phyloP scores from a whole-genome alignment of 2,113 vertebrate species.

The Channa argus region DNA sequence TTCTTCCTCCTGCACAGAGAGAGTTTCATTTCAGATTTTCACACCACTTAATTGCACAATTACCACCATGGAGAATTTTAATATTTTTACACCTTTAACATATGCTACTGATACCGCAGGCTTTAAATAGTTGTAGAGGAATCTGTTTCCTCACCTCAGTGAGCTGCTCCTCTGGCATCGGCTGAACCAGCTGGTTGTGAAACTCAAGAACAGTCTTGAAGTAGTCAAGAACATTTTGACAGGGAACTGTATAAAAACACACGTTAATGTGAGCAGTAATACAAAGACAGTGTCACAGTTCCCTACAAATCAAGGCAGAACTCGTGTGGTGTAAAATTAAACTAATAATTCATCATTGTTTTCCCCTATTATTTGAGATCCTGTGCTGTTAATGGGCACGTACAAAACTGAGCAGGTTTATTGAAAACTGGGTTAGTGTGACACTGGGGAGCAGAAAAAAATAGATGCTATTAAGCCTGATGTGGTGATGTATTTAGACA shows the following conservation, averaged over 20 bases:
- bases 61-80: neutral
- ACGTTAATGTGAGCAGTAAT: neutral
- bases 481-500: conserved; percentile 11
- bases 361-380: neutral
- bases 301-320: no score
- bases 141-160: conserved; percentile 86
- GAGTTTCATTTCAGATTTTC: conserved; percentile 18
- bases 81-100: conserved; percentile 5
- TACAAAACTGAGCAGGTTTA: conserved; percentile 10
- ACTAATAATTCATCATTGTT: neutral
- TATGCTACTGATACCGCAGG: neutral
- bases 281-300: neutral
- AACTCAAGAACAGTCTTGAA: conserved; percentile 95
- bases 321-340: conserved; percentile 4
- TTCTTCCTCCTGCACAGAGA: conserved; percentile 77
- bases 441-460: conserved; percentile 29
- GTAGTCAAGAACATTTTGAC: conserved; percentile 96
- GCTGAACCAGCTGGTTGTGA: conserved; percentile 93
- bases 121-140: conserved; percentile 1
- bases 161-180: conserved; percentile 90
- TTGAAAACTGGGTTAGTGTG: conserved; percentile 29
- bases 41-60: conserved; percentile 13
- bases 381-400: neutral
- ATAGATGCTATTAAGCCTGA: conserved; percentile 39
- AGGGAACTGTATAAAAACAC: conserved; percentile 86